A percentile compares a stretch with the other conserved stretches of the same genome.
These are phyloP conservation scores for Papilio helenus DNA, from an alignment of 1,140 invertebrate species.

Conservation along the genomic window DNA sequence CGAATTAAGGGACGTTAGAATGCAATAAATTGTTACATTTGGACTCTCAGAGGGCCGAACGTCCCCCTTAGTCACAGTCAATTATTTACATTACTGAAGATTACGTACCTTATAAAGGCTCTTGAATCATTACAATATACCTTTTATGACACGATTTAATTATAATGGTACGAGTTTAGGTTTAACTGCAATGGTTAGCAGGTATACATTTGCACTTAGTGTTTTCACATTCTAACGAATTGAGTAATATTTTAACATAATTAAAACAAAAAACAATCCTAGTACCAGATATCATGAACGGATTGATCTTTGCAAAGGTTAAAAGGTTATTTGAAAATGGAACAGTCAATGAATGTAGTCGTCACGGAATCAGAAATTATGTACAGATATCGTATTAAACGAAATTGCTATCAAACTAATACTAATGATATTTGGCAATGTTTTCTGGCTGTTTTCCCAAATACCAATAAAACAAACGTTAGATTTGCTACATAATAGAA, in stretches of 20 bases:
- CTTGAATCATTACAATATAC: conserved; percentile 15
- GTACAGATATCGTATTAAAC: not conserved
- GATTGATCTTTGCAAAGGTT: not conserved
- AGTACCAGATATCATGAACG: not conserved
- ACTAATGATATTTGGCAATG: conserved; percentile 23
- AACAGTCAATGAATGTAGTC: not conserved
- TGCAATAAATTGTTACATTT: conserved; percentile 50
- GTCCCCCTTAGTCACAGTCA: conserved; percentile 4
- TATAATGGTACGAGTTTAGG: conserved; percentile 33
- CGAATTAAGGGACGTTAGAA: conserved; percentile 47
- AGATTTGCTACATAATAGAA: not conserved
- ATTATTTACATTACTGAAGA: conserved; percentile 21
- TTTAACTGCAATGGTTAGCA: conserved; percentile 29
- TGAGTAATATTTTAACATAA: conserved; percentile 7
- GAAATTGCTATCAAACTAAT: not conserved
- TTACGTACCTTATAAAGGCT: conserved; percentile 7
- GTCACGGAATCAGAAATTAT: not conserved
- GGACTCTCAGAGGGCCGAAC: conserved; percentile 28
- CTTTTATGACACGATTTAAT: not conserved
- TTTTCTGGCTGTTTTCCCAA: conserved; percentile 9
- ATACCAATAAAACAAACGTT: conserved; percentile 11
- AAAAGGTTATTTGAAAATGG: conserved; percentile 47
- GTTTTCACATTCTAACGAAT: conserved; percentile 47
- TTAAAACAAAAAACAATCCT: not conserved
- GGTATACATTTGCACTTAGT: conserved; percentile 46